Base-by-base conservation (phyloP, 2,113 vertebrate species). In the Chloropsis hardwickii region DNA sequence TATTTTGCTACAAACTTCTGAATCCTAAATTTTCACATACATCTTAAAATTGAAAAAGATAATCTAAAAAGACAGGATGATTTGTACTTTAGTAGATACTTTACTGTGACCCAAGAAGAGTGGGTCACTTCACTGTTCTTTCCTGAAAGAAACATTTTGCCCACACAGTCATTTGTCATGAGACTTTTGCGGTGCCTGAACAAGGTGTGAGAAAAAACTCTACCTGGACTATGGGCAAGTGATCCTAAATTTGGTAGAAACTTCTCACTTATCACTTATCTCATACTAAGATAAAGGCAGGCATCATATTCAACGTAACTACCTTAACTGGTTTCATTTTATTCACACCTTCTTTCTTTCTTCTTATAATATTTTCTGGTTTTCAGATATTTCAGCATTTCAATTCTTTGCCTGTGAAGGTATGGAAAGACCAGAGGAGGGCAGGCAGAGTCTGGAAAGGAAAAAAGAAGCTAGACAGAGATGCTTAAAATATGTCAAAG, bases 371-470 rank as follows among this genome's bases (percentile, higher is more conserved):
- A 33, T 77, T 71, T 86, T 73, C 37, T 86, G 16, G 0, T 62
- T 92, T 90, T 76, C 42, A 69, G n/a, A 18, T 67, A 54, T 56
- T 72, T 94, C 45, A 88, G 10, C 6, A 22, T 90, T 93, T 90
- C 39, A 51, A 3, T 57, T 60, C 23, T 69, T 81, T 88, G 90
- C 90, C 61, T 97, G 96, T 97, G 95, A 94, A 95, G 89, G 86
- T 96, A 53, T 84, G 64, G 70, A 92, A 92, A 96, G 86, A 94
- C 95, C 97, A 97, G 97, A 96, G 95, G 97, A 97, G 97, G 97
- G 97, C 97, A 97, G 97, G 94, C 97, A 96, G 92, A 93, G 81
- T 92, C 94, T 94, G 91, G 60, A 17, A 95, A 94, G 81, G 28
- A 66, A 92, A 94, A 88, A 81, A 47, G 57, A 40, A 88, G 23